Evolutionary conservation across 35 echinoderm and acorn worm species (phyloP), one percentile per base, ranked within the genome.

Genomic region (Holothuria glaberrima): DNA sequence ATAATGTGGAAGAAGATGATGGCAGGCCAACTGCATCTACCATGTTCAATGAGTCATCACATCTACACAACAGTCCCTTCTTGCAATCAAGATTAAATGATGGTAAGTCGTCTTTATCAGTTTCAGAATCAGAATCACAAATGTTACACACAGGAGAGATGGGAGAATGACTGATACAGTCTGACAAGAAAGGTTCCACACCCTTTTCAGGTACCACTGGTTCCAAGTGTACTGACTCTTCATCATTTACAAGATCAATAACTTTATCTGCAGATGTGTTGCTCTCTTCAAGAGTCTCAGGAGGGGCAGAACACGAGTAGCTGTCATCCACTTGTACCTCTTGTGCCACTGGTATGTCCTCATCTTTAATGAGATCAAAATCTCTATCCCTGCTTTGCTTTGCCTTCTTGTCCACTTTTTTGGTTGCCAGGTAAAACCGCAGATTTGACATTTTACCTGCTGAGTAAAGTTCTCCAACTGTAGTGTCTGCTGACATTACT

Each of bases 171-270:
- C 12, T 77, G 24, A 30, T 77, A 77, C 45, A 32, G 45, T 6
- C 36, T 36, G 32, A 30, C 45, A 77, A 32, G 50, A 54, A 77
- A n/a, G 32, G 33, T 9, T 45, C 36, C 12, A 22, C 73, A 77
- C 32, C 48, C 45, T 6, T 38, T n/a, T 38, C 32, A 45, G 45
- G 21, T 38, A 31, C 27, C 45, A 38, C 4, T 77, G 31, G 32
- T 32, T 77, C 45, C 45, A 32, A 77, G 32, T 22, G 16, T 77
- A 30, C 31, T 9, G 73, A 77, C 33, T n/a, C 45, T 77, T 77
- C 22, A 22, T 77, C 73, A 33, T 36, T 77, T 32, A 38, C 32
- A 45, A 77, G 45, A 77, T 77, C 32, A 38, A 77, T n/a, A 77
- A 77, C 45, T 77, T 77, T 45, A 77, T 32, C 45, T 12, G 48